Conservation (phyloP, 1,140 invertebrate genomes). For the Cotesia vestalis region DNA sequence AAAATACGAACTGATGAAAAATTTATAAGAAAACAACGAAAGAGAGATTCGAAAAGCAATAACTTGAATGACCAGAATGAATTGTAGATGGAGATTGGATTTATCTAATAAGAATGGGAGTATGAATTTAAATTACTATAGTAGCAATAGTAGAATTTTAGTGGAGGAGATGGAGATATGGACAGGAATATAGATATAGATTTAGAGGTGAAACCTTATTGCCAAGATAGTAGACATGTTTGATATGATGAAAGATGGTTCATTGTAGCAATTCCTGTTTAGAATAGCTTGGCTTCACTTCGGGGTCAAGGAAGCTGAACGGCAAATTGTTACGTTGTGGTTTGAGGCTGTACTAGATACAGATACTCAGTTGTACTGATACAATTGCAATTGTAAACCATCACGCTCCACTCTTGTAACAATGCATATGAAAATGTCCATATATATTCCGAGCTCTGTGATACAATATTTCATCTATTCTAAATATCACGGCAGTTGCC, state of each 20-base stretch:
- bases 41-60: no score
- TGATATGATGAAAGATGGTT: conserved; percentile 13
- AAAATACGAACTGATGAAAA: no score
- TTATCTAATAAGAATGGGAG: no score
- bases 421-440: conserved; percentile 8
- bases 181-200: neutral
- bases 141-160: no score
- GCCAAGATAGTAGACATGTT: neutral
- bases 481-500: no score
- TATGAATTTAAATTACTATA: no score
- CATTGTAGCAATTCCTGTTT: conserved; percentile 22
- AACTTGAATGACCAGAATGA: no score
- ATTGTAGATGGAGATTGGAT: no score
- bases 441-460: no score
- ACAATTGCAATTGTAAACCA: conserved; percentile 11
- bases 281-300: conserved; percentile 20
- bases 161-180: neutral
- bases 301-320: conserved; percentile 24
- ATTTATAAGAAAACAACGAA: no score
- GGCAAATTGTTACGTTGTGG: conserved; percentile 28
- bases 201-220: neutral
- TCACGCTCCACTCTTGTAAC: conserved; percentile 2
- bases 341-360: conserved; percentile 15
- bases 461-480: no score
- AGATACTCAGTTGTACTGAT: neutral